These are phyloP conservation scores for Chiroxiphia lanceolata DNA, from an alignment of 2,797 vertebrate genomes.

Conservation along the genomic window DNA sequence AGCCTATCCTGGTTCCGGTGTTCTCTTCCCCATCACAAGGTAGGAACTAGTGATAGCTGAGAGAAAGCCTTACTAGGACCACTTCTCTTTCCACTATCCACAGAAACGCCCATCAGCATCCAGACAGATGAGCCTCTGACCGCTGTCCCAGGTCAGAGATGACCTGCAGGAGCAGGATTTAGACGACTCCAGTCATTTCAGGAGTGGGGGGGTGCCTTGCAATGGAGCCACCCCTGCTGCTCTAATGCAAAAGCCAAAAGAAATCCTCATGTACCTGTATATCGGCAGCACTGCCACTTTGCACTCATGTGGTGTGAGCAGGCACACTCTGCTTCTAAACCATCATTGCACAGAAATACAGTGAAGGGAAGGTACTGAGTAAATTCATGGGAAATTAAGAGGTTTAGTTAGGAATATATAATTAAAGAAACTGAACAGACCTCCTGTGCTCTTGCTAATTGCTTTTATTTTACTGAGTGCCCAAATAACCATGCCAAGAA, in stretches of 20 bases:
- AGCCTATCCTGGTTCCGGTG: not conserved
- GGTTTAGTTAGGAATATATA: not conserved
- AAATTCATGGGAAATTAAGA: not conserved
- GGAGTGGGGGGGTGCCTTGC: not conserved
- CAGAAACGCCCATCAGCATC: not conserved
- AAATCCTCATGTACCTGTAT: accelerated
- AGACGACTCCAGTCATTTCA: not conserved
- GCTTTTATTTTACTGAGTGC: not conserved
- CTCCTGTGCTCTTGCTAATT: not conserved
- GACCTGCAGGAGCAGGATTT: not conserved
- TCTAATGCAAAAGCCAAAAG: not conserved
- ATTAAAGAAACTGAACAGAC: not conserved
- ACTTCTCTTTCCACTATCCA: not conserved
- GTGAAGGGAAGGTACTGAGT: not conserved
- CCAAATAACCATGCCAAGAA: not conserved
- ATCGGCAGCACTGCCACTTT: not conserved
- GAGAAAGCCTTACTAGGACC: not conserved
- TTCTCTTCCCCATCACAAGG: not conserved
- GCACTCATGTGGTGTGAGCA: not conserved
- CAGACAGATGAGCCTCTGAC: not conserved
- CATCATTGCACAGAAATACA: not conserved
- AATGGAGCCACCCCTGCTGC: not conserved
- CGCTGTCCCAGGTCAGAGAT: not conserved
- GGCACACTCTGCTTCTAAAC: not conserved
- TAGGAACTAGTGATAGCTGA: not conserved